Evolutionary conservation across 2,888 invertebrate genomes (phyloP).

Genomic region (Augiades crinisus): DNA sequence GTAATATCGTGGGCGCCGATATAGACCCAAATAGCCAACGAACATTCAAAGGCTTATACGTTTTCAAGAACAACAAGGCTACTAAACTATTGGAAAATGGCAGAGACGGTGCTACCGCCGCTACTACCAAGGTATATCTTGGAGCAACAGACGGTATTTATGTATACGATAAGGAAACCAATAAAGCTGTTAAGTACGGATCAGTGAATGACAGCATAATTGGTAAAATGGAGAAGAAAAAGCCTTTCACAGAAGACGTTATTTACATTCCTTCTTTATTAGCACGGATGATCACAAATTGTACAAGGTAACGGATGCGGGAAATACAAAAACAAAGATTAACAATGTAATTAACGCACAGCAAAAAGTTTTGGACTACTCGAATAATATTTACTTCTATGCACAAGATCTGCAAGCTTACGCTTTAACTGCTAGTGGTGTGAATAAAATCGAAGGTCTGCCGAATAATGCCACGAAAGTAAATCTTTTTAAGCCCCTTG

Average conservation of each 20-base stretch:
- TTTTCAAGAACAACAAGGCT: conserved; percentile 28
- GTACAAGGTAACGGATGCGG: conserved; percentile 55
- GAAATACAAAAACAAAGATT: conserved; percentile 48
- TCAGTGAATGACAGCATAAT: conserved; percentile 37
- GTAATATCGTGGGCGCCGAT: conserved; percentile 40
- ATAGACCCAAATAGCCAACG: conserved; percentile 27
- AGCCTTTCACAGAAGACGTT: conserved; percentile 34
- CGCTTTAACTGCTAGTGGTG: conserved; percentile 40
- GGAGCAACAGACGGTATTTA: conserved; percentile 36
- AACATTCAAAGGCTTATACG: conserved; percentile 29
- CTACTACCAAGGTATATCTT: conserved; percentile 27
- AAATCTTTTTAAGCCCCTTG: conserved; percentile 48
- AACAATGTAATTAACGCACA: conserved; percentile 46
- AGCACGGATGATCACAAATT: conserved; percentile 48
- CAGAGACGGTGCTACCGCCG: conserved; percentile 28
- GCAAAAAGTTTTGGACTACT: conserved; percentile 52
- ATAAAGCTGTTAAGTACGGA: conserved; percentile 37
- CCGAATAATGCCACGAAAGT: conserved; percentile 43
- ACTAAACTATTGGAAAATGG: conserved; percentile 34
- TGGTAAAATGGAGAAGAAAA: conserved; percentile 34
- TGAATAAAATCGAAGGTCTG: conserved; percentile 48
- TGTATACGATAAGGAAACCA: conserved; percentile 19
- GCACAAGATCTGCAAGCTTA: conserved; percentile 45
- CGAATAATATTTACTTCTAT: conserved; percentile 54
- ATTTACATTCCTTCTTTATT: conserved; percentile 59